A percentile compares a stretch with the other conserved stretches of the same genome.
These are phyloP conservation scores for Polyploca ridens DNA, from an alignment of 2,888 invertebrate genomes.

Conservation along the genomic window DNA sequence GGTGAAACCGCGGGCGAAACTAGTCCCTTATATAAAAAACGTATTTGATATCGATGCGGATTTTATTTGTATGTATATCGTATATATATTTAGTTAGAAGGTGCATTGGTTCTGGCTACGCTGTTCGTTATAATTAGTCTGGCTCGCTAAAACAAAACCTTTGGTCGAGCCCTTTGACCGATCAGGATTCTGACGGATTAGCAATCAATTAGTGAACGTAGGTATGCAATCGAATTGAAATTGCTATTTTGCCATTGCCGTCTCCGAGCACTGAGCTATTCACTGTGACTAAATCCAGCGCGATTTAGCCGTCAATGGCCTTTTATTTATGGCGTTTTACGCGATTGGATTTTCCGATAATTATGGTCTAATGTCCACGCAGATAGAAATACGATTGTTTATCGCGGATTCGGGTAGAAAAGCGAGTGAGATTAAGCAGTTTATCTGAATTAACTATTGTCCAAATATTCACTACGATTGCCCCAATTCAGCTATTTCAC, in stretches of 20 bases:
- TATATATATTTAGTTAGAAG: not conserved
- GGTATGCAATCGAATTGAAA: constrained; percentile 44
- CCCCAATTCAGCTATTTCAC: not conserved
- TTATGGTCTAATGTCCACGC: constrained; percentile 44
- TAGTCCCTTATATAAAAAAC: no score
- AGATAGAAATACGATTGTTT: constrained; percentile 44
- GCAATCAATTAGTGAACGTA: constrained; percentile 56
- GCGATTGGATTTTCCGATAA: constrained; percentile 46
- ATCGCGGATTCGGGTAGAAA: constrained; percentile 41
- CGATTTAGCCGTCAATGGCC: constrained; percentile 37
- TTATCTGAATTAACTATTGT: constrained; percentile 7
- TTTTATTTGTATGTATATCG: not conserved
- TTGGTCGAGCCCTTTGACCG: constrained; percentile 34
- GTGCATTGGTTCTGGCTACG: not conserved
- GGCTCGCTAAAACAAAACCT: constrained; percentile 3
- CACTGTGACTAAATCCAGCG: constrained; percentile 39
- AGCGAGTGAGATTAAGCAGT: constrained; percentile 22
- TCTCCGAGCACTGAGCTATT: constrained; percentile 25
- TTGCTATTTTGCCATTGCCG: constrained; percentile 42
- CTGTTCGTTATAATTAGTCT: constrained; percentile 9
- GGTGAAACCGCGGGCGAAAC: no score
- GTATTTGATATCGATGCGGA: no score
- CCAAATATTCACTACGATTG: not conserved
- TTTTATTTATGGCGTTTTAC: constrained; percentile 55
- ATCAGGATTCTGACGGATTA: constrained; percentile 50